Conservation (phyloP, 2,888 invertebrate genomes). For the Lucinisca nassula region DNA sequence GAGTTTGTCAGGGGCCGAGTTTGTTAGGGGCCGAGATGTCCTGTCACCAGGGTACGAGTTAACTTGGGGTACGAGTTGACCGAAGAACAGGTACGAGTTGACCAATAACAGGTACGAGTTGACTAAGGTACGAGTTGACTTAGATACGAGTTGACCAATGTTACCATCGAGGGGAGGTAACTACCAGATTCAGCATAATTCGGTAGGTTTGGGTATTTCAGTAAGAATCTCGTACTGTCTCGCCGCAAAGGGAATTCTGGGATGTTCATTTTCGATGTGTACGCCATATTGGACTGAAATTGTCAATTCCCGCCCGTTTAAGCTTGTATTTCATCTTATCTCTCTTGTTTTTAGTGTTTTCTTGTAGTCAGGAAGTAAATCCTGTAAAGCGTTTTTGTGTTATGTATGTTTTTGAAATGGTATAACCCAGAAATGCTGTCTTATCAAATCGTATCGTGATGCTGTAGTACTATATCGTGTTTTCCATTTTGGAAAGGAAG, state of each 20-base stretch:
- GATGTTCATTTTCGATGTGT: conserved; percentile 69
- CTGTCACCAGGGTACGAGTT: too few species aligned
- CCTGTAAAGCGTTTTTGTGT: neutral
- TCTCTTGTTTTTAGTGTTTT: neutral
- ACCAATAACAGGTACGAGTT: too few species aligned
- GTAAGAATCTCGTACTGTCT: conserved; percentile 58
- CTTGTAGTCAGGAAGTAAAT: neutral
- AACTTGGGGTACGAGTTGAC: too few species aligned
- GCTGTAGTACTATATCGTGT: neutral
- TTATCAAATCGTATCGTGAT: neutral
- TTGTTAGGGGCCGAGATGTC: too few species aligned
- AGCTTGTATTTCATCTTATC: neutral
- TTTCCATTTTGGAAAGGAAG: neutral
- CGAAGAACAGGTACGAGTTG: too few species aligned
- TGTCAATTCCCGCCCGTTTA: conserved; percentile 78
- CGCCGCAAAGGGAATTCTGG: conserved; percentile 65
- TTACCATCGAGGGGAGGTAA: too few species aligned
- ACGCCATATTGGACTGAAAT: conserved; percentile 80
- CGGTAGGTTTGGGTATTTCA: too few species aligned
- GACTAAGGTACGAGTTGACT: too few species aligned
- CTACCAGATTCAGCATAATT: too few species aligned
- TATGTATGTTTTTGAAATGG: neutral
- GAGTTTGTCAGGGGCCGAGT: too few species aligned
- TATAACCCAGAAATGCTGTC: neutral
- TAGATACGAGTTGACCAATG: too few species aligned